Conservation (phyloP, 2,113 vertebrate species). For the Callopanchax toddi region DNA sequence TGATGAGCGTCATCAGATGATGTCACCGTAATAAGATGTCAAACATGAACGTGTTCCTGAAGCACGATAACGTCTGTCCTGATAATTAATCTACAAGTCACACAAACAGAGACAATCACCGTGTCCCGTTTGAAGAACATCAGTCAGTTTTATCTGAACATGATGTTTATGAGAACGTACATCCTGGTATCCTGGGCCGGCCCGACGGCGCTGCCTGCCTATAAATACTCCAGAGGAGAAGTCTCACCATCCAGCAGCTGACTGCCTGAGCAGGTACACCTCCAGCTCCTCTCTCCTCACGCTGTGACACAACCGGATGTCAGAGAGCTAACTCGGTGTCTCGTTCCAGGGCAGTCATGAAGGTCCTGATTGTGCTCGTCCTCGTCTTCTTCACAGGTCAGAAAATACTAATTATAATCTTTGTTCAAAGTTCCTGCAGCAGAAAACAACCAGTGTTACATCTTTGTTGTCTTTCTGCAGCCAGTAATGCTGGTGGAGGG, state of each 20-base stretch:
- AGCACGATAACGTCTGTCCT: too few relatives aligned
- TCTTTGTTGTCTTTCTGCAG: slow-evolving; percentile 7
- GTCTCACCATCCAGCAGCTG: slow-evolving; percentile 10
- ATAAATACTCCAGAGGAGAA: slow-evolving; percentile 42
- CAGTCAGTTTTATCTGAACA: not conserved
- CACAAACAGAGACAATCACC: not conserved
- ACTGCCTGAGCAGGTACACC: slow-evolving; percentile 33
- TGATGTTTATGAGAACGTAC: not conserved
- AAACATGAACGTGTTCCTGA: too few relatives aligned
- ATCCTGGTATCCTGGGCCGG: slow-evolving; percentile 21
- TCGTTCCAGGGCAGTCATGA: slow-evolving; percentile 57
- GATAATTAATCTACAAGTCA: slow-evolving; percentile 5
- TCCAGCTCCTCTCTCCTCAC: not conserved
- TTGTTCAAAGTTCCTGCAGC: not conserved
- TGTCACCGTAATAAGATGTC: too few relatives aligned
- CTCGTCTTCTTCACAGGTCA: slow-evolving; percentile 62
- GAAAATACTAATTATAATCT: not conserved
- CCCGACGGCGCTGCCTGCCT: slow-evolving; percentile 61
- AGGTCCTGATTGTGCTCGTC: slow-evolving; percentile 55
- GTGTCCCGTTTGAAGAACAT: not conserved
- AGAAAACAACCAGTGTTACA: not conserved
- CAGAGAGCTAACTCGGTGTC: not conserved
- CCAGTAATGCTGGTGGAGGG: slow-evolving; percentile 18
- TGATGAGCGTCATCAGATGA: too few relatives aligned
- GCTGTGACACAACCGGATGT: not conserved